These are phyloP conservation scores for Muscicapa comitata DNA, from an alignment of 2,797 vertebrate genomes.

Conservation along the genomic window DNA sequence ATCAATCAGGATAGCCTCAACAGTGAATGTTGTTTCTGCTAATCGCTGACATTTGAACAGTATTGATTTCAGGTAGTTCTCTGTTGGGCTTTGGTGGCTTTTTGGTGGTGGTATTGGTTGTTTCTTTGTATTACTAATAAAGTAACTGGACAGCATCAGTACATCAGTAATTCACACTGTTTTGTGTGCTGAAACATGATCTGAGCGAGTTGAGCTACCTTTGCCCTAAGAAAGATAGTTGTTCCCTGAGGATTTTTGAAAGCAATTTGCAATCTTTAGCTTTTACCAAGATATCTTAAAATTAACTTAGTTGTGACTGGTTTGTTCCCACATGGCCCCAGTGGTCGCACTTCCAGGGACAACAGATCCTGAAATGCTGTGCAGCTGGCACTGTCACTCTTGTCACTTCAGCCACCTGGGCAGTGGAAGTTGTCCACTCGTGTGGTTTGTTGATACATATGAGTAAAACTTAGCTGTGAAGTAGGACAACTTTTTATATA, in stretches of 20 bases:
- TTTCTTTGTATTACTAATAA: not conserved
- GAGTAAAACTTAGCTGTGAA: not conserved
- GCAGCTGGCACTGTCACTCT: not conserved
- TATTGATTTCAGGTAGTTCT: not conserved
- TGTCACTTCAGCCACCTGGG: not conserved
- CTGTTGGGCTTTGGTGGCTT: not conserved
- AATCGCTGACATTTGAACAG: not conserved
- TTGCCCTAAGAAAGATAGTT: not conserved
- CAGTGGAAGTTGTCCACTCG: not conserved
- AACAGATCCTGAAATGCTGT: not conserved
- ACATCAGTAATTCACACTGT: not conserved
- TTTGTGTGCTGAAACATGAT: not conserved
- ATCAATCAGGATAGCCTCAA: not conserved
- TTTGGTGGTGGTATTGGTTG: not conserved
- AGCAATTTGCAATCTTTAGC: not conserved
- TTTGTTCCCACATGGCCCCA: not conserved
- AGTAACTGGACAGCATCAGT: not conserved
- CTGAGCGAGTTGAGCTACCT: not conserved
- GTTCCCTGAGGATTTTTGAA: not conserved
- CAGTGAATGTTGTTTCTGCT: not conserved
- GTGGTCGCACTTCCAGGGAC: accelerated
- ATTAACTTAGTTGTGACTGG: not conserved
- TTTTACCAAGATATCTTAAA: not conserved
- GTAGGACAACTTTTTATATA: not conserved
- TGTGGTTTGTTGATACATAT: not conserved